Evolutionary conservation across 2,888 invertebrate genomes (phyloP).

Genomic region (Seladonia tumulorum): DNA sequence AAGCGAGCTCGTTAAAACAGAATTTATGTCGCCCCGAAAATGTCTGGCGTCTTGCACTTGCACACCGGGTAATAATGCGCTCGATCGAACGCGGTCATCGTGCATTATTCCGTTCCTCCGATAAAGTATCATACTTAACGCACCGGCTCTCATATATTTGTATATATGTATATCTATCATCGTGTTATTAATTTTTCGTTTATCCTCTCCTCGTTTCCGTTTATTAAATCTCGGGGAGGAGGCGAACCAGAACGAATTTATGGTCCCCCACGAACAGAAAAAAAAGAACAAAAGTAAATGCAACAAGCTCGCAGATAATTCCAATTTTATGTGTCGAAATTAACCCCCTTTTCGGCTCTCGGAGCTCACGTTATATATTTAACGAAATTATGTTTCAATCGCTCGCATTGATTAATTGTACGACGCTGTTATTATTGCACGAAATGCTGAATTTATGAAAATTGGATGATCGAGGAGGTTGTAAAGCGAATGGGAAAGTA

Average conservation of each 20-base stretch:
- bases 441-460: too few species aligned
- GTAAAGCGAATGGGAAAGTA: too few species aligned
- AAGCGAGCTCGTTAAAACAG: slow-evolving; percentile 70
- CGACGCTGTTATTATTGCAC: too few species aligned
- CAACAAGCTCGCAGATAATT: too few species aligned
- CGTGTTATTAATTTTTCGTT: slow-evolving; percentile 17
- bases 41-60: slow-evolving; percentile 6
- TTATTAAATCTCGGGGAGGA: not conserved
- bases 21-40: slow-evolving; percentile 73
- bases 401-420: too few species aligned
- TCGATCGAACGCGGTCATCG: slow-evolving; percentile 20
- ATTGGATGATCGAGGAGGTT: too few species aligned
- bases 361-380: too few species aligned
- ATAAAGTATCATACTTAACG: slow-evolving; percentile 26
- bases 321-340: too few species aligned
- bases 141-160: not conserved
- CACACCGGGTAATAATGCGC: slow-evolving; percentile 1
- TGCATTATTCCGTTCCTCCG: slow-evolving; percentile 16
- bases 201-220: slow-evolving; percentile 1
- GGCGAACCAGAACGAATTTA: not conserved
- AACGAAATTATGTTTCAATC: too few species aligned
- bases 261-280: not conserved
- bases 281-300: not conserved
- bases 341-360: too few species aligned
- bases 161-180: not conserved